Evolutionary conservation across 2,888 invertebrate genomes (phyloP), one percentile per base, ranked within the genome.

Genomic region (Eubasilissa splendida): DNA sequence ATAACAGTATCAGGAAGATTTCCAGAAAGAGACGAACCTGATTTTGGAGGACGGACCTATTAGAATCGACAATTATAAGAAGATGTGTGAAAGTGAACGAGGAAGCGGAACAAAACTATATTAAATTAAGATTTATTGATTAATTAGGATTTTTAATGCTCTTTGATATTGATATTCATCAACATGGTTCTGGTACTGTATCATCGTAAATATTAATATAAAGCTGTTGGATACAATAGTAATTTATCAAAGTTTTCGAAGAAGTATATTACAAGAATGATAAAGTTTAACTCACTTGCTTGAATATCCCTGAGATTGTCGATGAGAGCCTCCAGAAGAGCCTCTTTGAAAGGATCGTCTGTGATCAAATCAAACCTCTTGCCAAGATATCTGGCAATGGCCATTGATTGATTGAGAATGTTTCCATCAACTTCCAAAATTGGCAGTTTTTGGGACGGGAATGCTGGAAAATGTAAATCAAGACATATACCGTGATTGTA

Each of bases 361-460:
- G 92, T 90, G 50, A 91, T 87, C 1, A 92, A 87, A 22, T 89
- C 87, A 50, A 88, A 87, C 84, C 89, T 88, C 76, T 87, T 88
- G 1, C 90, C 92, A 0, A 92, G 85, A 84, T 90, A 92, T 77
- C 92, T 90, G 54, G 89, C 88, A 63, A 92, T 92, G 50, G 92
- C 90, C 79, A 87, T 87, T 2, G 89, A 88, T 83, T 91, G 90
- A 81, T 87, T 86, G 56, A 88, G 86, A 2, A 85, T 84, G 83
- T 88, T 88, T 5, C 89, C 89, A 80, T 90, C 89, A 22, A 90
- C 87, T 82, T 90, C 89, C 77, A 91, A 82, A 0, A 90, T 86
- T 0, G 91, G 91, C 77, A 89, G 83, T 79, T 88, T 88, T 2
- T 88, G 87, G 85, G 89, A 87, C 52, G 90, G 89, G 56, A 33